Conservation (phyloP, 2,888 invertebrate genomes). For the Elegia similella region DNA sequence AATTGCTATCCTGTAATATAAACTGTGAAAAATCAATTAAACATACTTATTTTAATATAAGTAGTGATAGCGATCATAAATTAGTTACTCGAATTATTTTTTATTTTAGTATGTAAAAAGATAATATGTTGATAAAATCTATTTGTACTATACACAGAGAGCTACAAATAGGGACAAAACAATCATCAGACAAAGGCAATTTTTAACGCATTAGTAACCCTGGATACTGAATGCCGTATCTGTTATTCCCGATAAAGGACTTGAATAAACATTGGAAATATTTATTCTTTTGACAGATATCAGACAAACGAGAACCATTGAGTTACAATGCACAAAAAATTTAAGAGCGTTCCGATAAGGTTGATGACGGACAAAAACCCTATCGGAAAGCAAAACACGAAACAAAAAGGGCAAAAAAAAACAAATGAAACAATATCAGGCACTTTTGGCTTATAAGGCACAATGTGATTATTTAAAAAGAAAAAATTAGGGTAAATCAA, state of each 20-base stretch:
- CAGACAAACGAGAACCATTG: background rate
- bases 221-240: conserved; percentile 11
- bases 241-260: background rate
- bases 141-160: no score
- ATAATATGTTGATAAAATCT: no score
- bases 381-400: conserved; percentile 45
- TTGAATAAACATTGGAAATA: background rate
- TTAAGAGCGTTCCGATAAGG: conserved; percentile 41
- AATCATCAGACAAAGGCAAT: conserved; percentile 38
- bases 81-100: no score
- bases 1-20: background rate
- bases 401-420: conserved; percentile 30
- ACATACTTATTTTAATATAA: background rate
- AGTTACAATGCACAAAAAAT: conserved; percentile 20
- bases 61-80: background rate
- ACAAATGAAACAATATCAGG: conserved; percentile 48
- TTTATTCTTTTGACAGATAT: background rate
- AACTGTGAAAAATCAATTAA: background rate
- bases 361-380: conserved; percentile 43
- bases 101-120: no score
- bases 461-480: conserved; percentile 51
- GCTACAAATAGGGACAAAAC: conserved; percentile 44
- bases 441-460: conserved; percentile 68
- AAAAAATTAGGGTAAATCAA: conserved; percentile 10
- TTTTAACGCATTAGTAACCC: conserved; percentile 24